phyloP scores from a whole-genome alignment of 2,888 invertebrate species.

The Drosophila multiciliata region DNA sequence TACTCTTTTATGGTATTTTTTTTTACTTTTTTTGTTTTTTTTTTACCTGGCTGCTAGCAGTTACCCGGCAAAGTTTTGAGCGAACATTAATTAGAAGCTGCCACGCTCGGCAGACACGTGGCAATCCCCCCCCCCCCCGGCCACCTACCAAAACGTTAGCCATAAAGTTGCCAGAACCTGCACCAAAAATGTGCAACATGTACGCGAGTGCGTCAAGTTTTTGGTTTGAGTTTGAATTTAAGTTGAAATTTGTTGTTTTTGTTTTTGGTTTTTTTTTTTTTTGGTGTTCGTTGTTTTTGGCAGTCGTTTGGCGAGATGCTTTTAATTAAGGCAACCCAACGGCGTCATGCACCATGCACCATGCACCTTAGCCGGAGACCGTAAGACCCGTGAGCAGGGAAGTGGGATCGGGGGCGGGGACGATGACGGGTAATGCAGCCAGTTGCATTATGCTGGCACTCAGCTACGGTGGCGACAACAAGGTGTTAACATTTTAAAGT shows the following conservation, averaged over 20 bases:
- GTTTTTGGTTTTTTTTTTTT: background rate
- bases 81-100: slow-evolving; percentile 80
- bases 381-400: background rate
- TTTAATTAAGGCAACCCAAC: slow-evolving; percentile 71
- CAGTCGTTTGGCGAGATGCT: slow-evolving; percentile 52
- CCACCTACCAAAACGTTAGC: background rate
- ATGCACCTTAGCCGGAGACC: slow-evolving; percentile 16
- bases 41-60: slow-evolving; percentile 13
- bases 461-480: slow-evolving; percentile 36
- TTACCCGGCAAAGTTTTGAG: slow-evolving; percentile 59
- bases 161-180: slow-evolving; percentile 52
- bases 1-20: background rate
- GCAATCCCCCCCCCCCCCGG: slow-evolving; percentile 8
- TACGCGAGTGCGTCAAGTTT: slow-evolving; percentile 36
- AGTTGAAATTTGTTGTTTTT: slow-evolving; percentile 48
- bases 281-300: slow-evolving; percentile 27
- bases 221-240: slow-evolving; percentile 64
- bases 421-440: background rate
- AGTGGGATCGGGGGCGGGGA: no score
- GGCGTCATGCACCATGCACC: slow-evolving; percentile 63
- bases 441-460: slow-evolving; percentile 48
- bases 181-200: slow-evolving; percentile 68
- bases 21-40: no score
- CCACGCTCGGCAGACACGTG: slow-evolving; percentile 69
- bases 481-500: slow-evolving; percentile 76